Evolutionary conservation across 2,888 invertebrate genomes (phyloP).

Genomic region (Protula sp.): DNA sequence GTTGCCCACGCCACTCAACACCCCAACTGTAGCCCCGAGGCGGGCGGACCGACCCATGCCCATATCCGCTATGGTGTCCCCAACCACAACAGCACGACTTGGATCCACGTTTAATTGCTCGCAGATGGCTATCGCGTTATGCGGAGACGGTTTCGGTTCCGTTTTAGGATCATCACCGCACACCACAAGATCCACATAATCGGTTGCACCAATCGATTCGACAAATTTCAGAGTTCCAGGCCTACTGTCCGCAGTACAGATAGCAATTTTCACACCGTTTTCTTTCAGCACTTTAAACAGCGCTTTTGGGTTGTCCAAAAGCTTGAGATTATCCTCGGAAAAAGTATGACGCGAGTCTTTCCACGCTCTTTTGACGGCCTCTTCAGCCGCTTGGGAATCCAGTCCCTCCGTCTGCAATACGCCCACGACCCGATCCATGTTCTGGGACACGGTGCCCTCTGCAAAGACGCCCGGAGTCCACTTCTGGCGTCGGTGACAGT

Average conservation of each 20-base stretch:
- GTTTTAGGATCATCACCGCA: conserved; percentile 55
- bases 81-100: conserved; percentile 50
- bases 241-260: conserved; percentile 53
- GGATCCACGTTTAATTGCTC: conserved; percentile 35
- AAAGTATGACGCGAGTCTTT: neutral
- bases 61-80: conserved; percentile 55
- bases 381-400: conserved; percentile 14
- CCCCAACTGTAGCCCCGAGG: conserved; percentile 52
- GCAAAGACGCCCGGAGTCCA: conserved; percentile 52
- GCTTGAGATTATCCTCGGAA: neutral
- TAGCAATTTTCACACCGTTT: conserved; percentile 53
- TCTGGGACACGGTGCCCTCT: conserved; percentile 48
- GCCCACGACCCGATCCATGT: conserved; percentile 42
- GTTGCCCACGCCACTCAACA: conserved; percentile 48
- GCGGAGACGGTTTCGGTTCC: conserved; percentile 50
- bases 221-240: conserved; percentile 33
- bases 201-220: conserved; percentile 28
- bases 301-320: conserved; percentile 10
- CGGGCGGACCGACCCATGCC: conserved; percentile 52
- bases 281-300: conserved; percentile 35
- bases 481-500: conserved; percentile 35
- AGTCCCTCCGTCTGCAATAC: conserved; percentile 28
- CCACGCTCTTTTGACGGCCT: neutral
- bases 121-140: conserved; percentile 49
- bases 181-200: conserved; percentile 53